Evolutionary conservation across 2,888 invertebrate genomes (phyloP).

Genomic region (Andrena camellia): DNA sequence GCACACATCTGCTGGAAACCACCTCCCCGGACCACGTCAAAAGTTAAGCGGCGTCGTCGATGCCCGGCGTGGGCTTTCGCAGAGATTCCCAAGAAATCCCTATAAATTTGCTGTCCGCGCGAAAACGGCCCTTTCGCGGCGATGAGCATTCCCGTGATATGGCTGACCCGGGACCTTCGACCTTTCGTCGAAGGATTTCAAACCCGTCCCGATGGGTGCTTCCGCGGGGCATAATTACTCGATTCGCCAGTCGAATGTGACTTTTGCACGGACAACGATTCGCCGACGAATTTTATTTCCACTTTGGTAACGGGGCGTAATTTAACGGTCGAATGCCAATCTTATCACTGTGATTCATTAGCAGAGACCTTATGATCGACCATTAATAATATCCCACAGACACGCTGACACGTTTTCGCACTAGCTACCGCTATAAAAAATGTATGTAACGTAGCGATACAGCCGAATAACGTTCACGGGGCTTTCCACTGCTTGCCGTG

Average conservation of each 20-base stretch:
- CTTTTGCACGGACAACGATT: conserved; percentile 10
- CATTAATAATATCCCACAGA: conserved; percentile 83
- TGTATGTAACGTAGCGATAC: conserved; percentile 50
- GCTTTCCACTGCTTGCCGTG: conserved; percentile 38
- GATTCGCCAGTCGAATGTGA: neutral
- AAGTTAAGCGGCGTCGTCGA: conserved; percentile 53
- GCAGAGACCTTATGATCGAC: conserved; percentile 72
- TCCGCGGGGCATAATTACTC: conserved; percentile 22
- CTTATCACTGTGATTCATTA: conserved; percentile 74
- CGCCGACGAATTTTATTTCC: conserved; percentile 36
- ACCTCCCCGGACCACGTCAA: conserved; percentile 38
- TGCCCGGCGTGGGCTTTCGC: conserved; percentile 29
- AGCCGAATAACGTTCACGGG: conserved; percentile 61
- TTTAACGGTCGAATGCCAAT: conserved; percentile 51
- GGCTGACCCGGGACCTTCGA: neutral
- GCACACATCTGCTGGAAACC: conserved; percentile 59
- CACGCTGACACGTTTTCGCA: conserved; percentile 83
- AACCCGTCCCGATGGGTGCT: neutral
- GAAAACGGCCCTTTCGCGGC: conserved; percentile 15
- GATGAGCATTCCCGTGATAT: conserved; percentile 12
- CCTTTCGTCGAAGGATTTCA: neutral
- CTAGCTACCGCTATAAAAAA: conserved; percentile 77
- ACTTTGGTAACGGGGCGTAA: neutral
- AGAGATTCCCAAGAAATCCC: conserved; percentile 60
- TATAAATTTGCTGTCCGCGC: conserved; percentile 49